Conservation (phyloP, 2,113 vertebrate genomes). For the Sceloporus tristichus region DNA sequence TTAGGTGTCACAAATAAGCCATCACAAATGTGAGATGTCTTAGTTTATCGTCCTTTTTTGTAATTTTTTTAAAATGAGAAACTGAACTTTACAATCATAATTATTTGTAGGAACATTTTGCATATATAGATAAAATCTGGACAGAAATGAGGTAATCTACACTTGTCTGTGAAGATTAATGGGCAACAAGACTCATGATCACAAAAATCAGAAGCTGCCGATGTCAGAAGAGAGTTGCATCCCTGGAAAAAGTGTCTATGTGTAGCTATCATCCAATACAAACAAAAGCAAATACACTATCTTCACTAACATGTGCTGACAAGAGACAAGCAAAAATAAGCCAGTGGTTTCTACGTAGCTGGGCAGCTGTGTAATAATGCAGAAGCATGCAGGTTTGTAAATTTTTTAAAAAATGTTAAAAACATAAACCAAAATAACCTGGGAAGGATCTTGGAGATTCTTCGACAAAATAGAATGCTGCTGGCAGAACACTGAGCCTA, state of each 20-base stretch:
- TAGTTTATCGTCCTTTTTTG: conserved; percentile 60
- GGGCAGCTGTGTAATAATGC: neutral
- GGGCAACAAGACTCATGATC: conserved; percentile 12
- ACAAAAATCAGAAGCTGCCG: conserved; percentile 26
- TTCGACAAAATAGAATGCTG: neutral
- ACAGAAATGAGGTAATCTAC: conserved; percentile 54
- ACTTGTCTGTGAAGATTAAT: conserved; percentile 52
- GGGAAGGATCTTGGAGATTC: neutral
- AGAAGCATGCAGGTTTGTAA: neutral
- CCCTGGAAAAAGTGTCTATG: neutral
- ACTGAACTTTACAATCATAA: conserved; percentile 28
- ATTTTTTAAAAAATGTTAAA: neutral
- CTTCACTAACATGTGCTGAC: neutral
- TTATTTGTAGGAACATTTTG: conserved; percentile 28
- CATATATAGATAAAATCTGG: conserved; percentile 32
- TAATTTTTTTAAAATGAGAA: conserved; percentile 57
- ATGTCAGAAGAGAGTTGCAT: conserved; percentile 7
- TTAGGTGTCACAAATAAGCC: neutral
- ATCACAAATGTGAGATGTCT: conserved; percentile 39
- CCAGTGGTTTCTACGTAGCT: neutral
- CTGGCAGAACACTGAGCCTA: neutral
- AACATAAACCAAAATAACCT: neutral
- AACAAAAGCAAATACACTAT: neutral
- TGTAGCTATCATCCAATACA: neutral
- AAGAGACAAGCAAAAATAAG: neutral